Base-by-base conservation (phyloP, 2,888 invertebrate genomes). In the Troides helena region DNA sequence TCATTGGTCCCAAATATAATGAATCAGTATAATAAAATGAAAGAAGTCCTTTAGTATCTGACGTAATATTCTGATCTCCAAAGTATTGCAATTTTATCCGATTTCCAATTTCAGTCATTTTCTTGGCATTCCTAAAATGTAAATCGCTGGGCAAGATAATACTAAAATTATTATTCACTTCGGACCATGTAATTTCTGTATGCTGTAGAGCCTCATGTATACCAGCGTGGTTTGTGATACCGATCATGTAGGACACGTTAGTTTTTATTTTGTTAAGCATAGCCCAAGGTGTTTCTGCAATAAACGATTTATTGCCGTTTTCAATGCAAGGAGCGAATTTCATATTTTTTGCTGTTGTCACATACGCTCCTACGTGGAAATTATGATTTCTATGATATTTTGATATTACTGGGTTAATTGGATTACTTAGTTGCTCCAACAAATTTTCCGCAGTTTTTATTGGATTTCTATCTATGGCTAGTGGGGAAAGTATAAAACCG, bases 391-490 rank as follows among this genome's bases (percentile, higher is more conserved):
- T 71, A 65, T 76, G 71, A 12, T 73, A 72, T 43, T 71, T 68
- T 21, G 71, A 69, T 23, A 62, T 46, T 21, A 67, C 63, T 23
- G 67, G 66, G 12, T 75, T 57, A n/a, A 71, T 61, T 17, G 73
- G 65, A 43, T 64, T 71, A 63, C 65, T 88, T 88, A 81, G 81
- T 78, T 76, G 87, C 1, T 76, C 70, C 3, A 87, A 77, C 81
- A 94, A 82, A 79, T 81, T 65, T 46, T 65, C 71, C 18, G 84
- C 85, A 62, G 80, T 82, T 10, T 64, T 68, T 30, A 72, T 46
- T n/a, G 89, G 89, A 60, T 83, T 71, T 70, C 89, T 84, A 63
- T 89, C 88, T 61, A 88, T 72, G 21, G 88, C 88, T 85, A 86
- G 87, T 59, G 85, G 80, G 10, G 88, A 85, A 12, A 90, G 78